These are phyloP conservation scores for Chrysolina americana DNA, from an alignment of 2,888 invertebrate species.

Conservation along the genomic window DNA sequence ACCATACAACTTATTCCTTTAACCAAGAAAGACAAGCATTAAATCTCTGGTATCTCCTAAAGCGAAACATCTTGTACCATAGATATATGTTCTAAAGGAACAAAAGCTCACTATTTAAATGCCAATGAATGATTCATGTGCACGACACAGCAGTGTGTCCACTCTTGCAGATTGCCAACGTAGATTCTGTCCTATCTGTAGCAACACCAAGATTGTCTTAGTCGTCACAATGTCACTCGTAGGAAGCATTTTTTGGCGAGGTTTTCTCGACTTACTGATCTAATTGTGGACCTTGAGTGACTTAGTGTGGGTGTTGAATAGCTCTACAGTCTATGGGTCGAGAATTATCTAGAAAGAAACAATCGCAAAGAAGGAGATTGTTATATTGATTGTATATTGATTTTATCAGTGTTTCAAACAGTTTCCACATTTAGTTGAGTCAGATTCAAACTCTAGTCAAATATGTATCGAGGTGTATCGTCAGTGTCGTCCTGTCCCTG, in stretches of 20 bases:
- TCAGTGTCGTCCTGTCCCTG: too few species aligned
- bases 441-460: too few species aligned
- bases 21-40: background rate
- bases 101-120: slow-evolving; percentile 56
- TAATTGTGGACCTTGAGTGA: slow-evolving; percentile 14
- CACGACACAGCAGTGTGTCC: slow-evolving; percentile 49
- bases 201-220: slow-evolving; percentile 14
- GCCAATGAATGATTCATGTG: slow-evolving; percentile 59
- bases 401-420: too few species aligned
- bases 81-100: slow-evolving; percentile 48
- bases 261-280: background rate
- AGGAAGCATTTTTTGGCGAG: background rate
- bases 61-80: slow-evolving; percentile 9
- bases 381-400: too few species aligned
- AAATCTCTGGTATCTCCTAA: background rate
- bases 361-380: background rate
- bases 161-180: slow-evolving; percentile 49
- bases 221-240: background rate
- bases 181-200: slow-evolving; percentile 34
- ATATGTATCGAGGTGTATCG: too few species aligned
- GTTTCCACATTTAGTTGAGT: too few species aligned
- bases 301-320: background rate
- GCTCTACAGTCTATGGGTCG: background rate
- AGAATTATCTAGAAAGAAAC: background rate
- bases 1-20: background rate